Base-by-base conservation (phyloP, 2,888 invertebrate genomes). In the Conomelus anceps region DNA sequence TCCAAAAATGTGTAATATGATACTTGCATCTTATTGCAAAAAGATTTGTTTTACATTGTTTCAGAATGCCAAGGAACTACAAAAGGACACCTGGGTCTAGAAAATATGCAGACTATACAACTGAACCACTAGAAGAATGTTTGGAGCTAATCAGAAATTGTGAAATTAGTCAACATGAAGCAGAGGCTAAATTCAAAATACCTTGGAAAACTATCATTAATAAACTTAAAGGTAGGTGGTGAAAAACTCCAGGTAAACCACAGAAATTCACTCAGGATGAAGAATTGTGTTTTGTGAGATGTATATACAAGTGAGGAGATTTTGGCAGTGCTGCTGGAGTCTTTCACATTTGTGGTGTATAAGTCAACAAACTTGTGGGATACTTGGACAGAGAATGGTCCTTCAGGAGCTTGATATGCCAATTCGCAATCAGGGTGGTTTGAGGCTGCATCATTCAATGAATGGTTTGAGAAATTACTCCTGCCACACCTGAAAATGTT, bases 271-370 rank as follows among this genome's bases (percentile, higher is more conserved):
- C 13, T 20, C 11, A 41, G 11, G 41, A 41, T 13, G 41, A 41
- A 20, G 41, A 41, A 41, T 11, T 20, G 13, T 11, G 13, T 13
- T 41, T 41, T 41, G 41, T 41, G 11, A 11, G 20, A 13, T 41
- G 11, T 41, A 41, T 41, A 41, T 13, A 11, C 11, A 41, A 41
- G 11, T 41, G 41, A 13, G 20, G 20, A 13, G 41, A 41, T 13
- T 41, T 41, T 41, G 41, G 41, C 20, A 17, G 13, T 17, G 41
- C 41, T 17, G 41, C 13, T 11, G 41, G 17, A 85, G 20, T 88
- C 13, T 23, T 89, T n/a, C 88, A 85, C 23, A 88, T 89, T 9
- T 89, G 84, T 23, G 87, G 84, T 23, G 89, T 89, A 89, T 23
- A 89, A 87, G 34, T 34, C 87, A 17, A 22, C 86, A 17, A 85